Evolutionary conservation across 2,113 vertebrate species (phyloP), one percentile per base, ranked within the genome.

Genomic region (Micromys minutus): DNA sequence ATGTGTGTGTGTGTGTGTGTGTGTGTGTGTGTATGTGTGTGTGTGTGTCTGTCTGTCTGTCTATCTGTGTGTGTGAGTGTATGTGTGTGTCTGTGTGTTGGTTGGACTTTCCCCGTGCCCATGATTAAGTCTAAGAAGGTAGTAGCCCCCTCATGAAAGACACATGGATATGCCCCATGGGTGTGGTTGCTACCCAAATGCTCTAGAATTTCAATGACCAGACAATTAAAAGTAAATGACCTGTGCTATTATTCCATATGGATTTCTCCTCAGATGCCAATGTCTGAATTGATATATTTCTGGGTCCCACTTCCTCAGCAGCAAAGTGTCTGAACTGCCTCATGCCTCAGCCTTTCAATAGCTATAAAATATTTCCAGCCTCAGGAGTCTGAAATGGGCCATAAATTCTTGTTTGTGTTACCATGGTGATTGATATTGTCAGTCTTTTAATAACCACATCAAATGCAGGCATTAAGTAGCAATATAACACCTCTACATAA

Each of bases 371-470:
- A 79, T 94, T 87, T 97, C 77, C 87, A 97, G 87, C 67, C 63
- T 85, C 77, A 59, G 83, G 96, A 94, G 96, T 74, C 31, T 91
- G 95, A 92, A 97, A 97, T 39, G 67, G 96, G 81, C 92, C 88
- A 86, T 89, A 94, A 96, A 98, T 98, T 98, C 96, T 97, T 98
- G 97, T 0, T 94, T 96, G 89, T 96, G 98, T 98, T 97, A 96
- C 97, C 91, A 92, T 94, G 96, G 97, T 95, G 96, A 98, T 98
- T 98, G 98, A 97, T 98, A 97, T 97, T 98, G 98, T 98, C 94
- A 95, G 50, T 93, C 88, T 96, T 98, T 98, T 98, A 98, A 98
- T 98, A 98, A 98, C 96, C 98, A 97, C 98, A 97, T 98, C 97
- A 97, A 95, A 97, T 93, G 63, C 71, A 52, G 15, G 97, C 97